Evolutionary conservation across 2,113 vertebrate genomes (phyloP).

Genomic region (Smithornis capensis): DNA sequence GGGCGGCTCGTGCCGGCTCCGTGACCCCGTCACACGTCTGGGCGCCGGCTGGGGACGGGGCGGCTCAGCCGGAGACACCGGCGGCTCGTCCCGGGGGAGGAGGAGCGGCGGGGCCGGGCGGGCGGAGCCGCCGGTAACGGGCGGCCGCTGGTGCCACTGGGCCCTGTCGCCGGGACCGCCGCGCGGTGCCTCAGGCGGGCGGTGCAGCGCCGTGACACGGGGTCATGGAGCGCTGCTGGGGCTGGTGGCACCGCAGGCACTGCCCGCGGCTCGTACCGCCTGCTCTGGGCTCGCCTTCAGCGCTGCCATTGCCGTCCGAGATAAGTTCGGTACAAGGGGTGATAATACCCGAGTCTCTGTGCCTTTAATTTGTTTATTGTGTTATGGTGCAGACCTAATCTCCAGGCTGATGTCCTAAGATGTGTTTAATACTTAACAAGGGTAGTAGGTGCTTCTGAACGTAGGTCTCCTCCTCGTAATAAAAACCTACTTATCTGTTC

Average conservation of each 20-base stretch:
- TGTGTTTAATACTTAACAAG: background rate
- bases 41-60: too few relatives aligned
- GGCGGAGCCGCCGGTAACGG: background rate
- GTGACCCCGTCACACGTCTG: background rate
- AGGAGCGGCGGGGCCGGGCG: background rate
- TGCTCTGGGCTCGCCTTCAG: background rate
- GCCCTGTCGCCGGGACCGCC: fast-evolving
- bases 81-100: background rate
- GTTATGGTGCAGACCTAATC: background rate
- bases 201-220: too few relatives aligned
- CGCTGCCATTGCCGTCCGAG: fast-evolving
- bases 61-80: background rate
- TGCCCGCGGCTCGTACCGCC: background rate
- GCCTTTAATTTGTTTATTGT: background rate
- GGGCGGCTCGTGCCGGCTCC: background rate
- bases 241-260: fast-evolving
- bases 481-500: background rate
- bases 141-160: background rate
- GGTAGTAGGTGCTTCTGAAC: background rate
- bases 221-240: too few relatives aligned
- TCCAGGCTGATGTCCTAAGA: background rate
- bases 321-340: fast-evolving
- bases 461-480: background rate
- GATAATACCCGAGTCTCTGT: fast-evolving
- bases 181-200: background rate